Conservation (phyloP, 2,888 invertebrate species). For the Dasypogon diadema region DNA sequence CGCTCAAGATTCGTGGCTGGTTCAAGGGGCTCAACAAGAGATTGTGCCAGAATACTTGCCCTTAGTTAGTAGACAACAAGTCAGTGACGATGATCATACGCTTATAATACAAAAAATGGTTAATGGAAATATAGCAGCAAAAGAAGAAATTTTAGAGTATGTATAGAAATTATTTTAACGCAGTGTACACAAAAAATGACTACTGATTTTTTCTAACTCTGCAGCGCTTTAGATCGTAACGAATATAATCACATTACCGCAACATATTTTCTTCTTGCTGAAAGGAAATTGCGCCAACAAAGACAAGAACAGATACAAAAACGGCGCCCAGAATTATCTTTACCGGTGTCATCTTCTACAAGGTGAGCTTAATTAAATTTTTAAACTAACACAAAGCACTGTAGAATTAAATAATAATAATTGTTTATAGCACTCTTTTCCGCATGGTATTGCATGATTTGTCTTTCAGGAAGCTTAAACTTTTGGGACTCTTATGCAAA, state of each 20-base stretch:
- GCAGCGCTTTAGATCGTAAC: conserved; percentile 90
- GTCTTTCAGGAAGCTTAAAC: conserved; percentile 56
- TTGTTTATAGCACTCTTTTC: conserved; percentile 25
- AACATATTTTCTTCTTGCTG: conserved; percentile 96
- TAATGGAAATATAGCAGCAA: conserved; percentile 92
- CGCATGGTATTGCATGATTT: conserved; percentile 55
- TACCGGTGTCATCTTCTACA: conserved; percentile 59
- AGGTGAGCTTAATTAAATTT: conserved; percentile 58
- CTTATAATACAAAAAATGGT: conserved; percentile 96
- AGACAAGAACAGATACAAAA: conserved; percentile 75
- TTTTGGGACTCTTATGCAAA: conserved; percentile 54
- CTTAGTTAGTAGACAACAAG: conserved; percentile 87
- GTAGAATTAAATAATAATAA: conserved; percentile 2
- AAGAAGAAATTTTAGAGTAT: conserved; percentile 93
- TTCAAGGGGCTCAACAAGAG: conserved; percentile 74
- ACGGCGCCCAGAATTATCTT: conserved; percentile 60
- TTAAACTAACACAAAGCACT: conserved; percentile 1
- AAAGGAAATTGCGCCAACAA: conserved; percentile 86
- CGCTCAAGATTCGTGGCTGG: conserved; percentile 86
- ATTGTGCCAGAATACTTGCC: conserved; percentile 78
- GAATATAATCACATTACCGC: conserved; percentile 99
- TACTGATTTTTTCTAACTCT: conserved; percentile 57
- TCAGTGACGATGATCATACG: conserved; percentile 91
- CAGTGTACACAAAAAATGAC: background rate
- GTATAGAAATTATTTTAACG: conserved; percentile 62